Evolutionary conservation across 1,140 invertebrate genomes (phyloP), one percentile per base, ranked within the genome.

Genomic region (Artemia franciscana): DNA sequence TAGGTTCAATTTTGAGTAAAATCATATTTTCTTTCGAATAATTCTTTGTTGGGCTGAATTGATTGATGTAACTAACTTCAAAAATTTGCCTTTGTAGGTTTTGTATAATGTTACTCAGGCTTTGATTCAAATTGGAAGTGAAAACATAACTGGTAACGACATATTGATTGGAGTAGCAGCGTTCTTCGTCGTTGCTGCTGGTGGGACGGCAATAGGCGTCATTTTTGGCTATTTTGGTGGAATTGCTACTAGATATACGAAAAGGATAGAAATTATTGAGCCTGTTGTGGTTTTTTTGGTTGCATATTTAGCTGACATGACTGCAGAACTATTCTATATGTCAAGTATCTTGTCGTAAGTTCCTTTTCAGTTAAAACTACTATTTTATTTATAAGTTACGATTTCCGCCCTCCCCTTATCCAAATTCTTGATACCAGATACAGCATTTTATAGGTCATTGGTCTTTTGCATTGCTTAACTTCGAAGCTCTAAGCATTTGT

Each of bases 221-320:
- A 77, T 95, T 65, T 97, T 91, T 85, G 95, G 94, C 58, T 84
- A 96, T 67, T 80, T 90, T 1, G 94, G 91, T 0, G 91, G 89
- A 57, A 84, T 98, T 66, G 90, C 97, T 24, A 97, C 94, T 0
- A 79, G 89, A 64, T 98, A 89, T 71, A 98, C 94, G 0, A 79
- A 93, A 70, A 84, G 95, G 75, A 92, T 96, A 23, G 81, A 91
- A 60, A 91, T 98, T 62, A 94, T 98, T 62, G 95, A 98, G 74
- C 94, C 94, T 0, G 88, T 98, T 68, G 93, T 98, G 73, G 90
- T 98, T 66, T 95, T 99, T 71, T 87, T 95, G 60, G 91, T 98
- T 84, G 91, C 93, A 9, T 99, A 98, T 74, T 75, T 98, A 69
- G 85, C 92, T 51, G 98, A 98, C 73, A 78, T 98, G 3, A 91